These are phyloP conservation scores for Brachypodius melanocephalos DNA, from an alignment of 2,113 vertebrate species.

Conservation along the genomic window DNA sequence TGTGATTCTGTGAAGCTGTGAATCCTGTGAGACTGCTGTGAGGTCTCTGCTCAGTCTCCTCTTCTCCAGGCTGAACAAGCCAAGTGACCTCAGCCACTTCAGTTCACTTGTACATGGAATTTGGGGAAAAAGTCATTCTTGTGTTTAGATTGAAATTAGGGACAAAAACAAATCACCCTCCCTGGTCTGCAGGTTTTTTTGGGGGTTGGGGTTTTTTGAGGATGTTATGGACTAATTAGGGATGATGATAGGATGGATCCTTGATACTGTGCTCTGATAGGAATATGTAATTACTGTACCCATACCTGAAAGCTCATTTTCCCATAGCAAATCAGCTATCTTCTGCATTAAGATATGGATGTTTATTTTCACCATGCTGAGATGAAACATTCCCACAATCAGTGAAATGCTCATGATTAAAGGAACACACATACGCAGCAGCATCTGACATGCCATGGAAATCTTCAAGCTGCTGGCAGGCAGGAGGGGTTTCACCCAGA, in stretches of 20 bases:
- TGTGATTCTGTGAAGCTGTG: neutral
- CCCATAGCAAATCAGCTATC: neutral
- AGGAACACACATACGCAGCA: neutral
- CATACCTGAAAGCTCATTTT: neutral
- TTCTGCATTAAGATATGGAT: neutral
- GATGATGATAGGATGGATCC: neutral
- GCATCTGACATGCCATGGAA: neutral
- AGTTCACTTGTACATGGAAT: neutral
- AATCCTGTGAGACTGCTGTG: neutral
- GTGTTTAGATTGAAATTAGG: neutral
- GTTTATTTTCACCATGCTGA: neutral
- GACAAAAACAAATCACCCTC: neutral
- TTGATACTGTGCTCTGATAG: neutral
- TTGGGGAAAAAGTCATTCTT: neutral
- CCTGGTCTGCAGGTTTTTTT: fast-evolving
- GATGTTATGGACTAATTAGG: neutral
- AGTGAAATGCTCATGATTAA: neutral
- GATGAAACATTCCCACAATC: neutral
- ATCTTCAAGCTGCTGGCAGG: neutral
- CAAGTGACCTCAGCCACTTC: neutral
- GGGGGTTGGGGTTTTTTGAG: neutral
- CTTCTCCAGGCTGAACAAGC: neutral
- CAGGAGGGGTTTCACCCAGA: neutral
- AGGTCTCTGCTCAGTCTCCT: neutral
- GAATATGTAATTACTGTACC: neutral